Evolutionary conservation across 2,888 invertebrate genomes (phyloP).

Genomic region (Drosophila birchii): DNA sequence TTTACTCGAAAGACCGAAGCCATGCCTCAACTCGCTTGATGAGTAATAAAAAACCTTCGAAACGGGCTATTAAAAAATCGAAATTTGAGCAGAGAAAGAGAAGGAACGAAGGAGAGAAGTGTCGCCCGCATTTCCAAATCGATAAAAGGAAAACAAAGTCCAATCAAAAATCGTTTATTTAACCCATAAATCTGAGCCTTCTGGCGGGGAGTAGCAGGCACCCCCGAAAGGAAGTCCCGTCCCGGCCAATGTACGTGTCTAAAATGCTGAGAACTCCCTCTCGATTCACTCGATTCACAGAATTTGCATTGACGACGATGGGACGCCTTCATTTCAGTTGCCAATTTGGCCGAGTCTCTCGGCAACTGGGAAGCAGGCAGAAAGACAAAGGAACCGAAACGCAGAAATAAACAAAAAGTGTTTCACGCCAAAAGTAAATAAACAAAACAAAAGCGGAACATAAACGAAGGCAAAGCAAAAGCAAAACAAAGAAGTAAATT

Average conservation of each 20-base stretch:
- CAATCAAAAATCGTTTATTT: constrained; percentile 78
- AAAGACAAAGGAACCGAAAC: constrained; percentile 50
- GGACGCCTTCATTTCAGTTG: constrained; percentile 43
- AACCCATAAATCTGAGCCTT: constrained; percentile 69
- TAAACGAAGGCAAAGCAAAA: constrained; percentile 38
- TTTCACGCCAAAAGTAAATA: constrained; percentile 69
- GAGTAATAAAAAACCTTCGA: constrained; percentile 45
- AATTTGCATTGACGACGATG: constrained; percentile 66
- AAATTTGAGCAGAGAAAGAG: constrained; percentile 19
- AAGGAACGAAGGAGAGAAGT: constrained; percentile 9
- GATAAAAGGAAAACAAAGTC: constrained; percentile 27
- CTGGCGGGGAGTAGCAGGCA: constrained; percentile 29
- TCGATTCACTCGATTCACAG: constrained; percentile 35
- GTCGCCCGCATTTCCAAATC: constrained; percentile 58
- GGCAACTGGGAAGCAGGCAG: constrained; percentile 42
- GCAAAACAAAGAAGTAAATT: constrained; percentile 42
- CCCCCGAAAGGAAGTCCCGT: constrained; percentile 52
- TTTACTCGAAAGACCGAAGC: constrained; percentile 5
- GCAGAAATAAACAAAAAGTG: constrained; percentile 69
- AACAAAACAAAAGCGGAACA: constrained; percentile 53
- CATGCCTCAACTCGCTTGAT: constrained; percentile 29
- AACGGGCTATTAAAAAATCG: constrained; percentile 46
- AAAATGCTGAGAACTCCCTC: constrained; percentile 61
- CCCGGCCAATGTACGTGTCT: constrained; percentile 58
- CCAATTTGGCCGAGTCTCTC: constrained; percentile 48